Base-by-base conservation (phyloP, 2,113 vertebrate species). In the Ahaetulla prasina region DNA sequence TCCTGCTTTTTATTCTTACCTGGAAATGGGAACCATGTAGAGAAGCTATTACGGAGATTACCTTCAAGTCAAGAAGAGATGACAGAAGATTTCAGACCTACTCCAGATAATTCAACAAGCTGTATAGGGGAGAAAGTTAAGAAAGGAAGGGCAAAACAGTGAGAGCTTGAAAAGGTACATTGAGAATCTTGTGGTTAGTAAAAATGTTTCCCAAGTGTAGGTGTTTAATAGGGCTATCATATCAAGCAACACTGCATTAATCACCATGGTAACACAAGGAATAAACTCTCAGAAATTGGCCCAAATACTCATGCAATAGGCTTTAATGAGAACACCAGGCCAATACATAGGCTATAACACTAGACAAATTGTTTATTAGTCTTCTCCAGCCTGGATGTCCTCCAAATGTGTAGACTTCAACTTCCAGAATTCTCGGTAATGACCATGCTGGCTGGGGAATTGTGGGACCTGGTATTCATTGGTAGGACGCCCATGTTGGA, bases 211-310 rank as follows among this genome's bases (percentile, higher is more conserved):
- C 94, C 0, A 0, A 0, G 8, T 93, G 96, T 92, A 92, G 96
- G 96, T 96, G 95, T 96, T 96, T 95, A 95, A 96, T 94, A 90
- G 95, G 93, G 85, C 49, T 86, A 86, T 88, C 3, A n/a, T 90
- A 86, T 57, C 0, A 45, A 95, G 68, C 43, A 20, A 57, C 57
- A 8, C 88, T 94, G 91, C 92, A 94, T 96, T 96, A 94, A 97
- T 95, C 68, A 3, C 92, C 94, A 96, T 94, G 95, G 95, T 87
- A 96, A 97, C 97, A 96, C 96, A 89, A 94, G 94, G 7, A 1
- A 94, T 94, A 95, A 95, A 95, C 85, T 95, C 85, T 7, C 94
- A 94, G 94, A 96, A 95, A 91, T 92, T 94, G 96, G 45, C 91
- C 94, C 0, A 1, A 91, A 91, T 95, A 93, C 95, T 85, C 92